phyloP scores from a whole-genome alignment of 2,888 invertebrate genomes.

The Copidosoma aretas region DNA sequence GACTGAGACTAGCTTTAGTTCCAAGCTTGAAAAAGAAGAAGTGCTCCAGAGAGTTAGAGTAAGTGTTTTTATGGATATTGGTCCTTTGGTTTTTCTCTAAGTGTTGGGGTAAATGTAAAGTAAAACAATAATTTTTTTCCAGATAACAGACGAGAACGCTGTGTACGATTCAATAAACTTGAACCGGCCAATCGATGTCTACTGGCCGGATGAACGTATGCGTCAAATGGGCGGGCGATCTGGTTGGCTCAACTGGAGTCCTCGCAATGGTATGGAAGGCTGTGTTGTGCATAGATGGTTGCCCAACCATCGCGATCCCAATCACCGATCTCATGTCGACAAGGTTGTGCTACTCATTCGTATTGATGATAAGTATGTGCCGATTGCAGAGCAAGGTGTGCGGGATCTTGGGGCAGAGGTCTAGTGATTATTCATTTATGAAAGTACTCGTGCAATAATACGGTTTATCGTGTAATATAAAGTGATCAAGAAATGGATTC shows the following conservation, averaged over 20 bases:
- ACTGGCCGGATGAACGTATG: conserved; percentile 93
- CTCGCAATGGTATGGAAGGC: conserved; percentile 91
- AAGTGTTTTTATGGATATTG: conserved; percentile 43
- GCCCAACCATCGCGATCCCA: conserved; percentile 88
- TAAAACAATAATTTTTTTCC: conserved; percentile 35
- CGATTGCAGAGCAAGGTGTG: conserved; percentile 89
- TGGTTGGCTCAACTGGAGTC: conserved; percentile 90
- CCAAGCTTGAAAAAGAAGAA: conserved; percentile 62
- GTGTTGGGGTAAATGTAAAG: no score
- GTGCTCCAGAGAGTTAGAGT: conserved; percentile 68
- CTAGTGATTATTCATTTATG: conserved; percentile 39
- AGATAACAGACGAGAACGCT: conserved; percentile 71
- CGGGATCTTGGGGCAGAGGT: conserved; percentile 78
- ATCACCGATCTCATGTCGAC: conserved; percentile 89
- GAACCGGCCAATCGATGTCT: conserved; percentile 89
- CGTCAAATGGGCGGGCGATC: conserved; percentile 84
- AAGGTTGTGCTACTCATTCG: conserved; percentile 90
- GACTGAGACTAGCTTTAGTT: conserved; percentile 58
- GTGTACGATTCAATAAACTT: conserved; percentile 93
- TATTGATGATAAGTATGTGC: conserved; percentile 91
- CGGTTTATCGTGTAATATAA: background rate
- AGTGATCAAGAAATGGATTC: background rate
- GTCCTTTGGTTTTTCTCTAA: no score
- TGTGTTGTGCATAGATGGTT: conserved; percentile 93
- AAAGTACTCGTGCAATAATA: background rate